phyloP scores from a whole-genome alignment of 2,888 invertebrate species.

The Chirona hameri region DNA sequence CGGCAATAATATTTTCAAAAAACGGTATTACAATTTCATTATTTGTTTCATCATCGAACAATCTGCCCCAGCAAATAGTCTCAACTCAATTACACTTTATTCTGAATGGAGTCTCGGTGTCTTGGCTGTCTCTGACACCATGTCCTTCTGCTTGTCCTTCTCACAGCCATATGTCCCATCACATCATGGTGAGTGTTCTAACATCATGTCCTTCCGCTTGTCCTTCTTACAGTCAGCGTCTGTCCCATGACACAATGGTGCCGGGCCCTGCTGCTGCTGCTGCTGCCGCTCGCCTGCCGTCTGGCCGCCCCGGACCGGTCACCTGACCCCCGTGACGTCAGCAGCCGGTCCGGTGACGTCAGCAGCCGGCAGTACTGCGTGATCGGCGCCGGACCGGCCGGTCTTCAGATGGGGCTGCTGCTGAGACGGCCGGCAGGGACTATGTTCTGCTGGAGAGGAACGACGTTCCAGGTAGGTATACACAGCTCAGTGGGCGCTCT shows the following conservation, averaged over 20 bases:
- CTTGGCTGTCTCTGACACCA: no score
- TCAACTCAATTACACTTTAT: no score
- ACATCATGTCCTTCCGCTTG: neutral
- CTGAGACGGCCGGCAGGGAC: slow-evolving; percentile 45
- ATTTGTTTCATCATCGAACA: no score
- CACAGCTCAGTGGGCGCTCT: no score
- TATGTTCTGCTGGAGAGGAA: slow-evolving; percentile 49
- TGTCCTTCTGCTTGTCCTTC: no score
- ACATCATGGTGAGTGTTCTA: no score
- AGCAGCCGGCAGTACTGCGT: slow-evolving; percentile 46
- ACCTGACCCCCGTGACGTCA: neutral
- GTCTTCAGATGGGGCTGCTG: slow-evolving; percentile 50
- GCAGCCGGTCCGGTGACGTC: slow-evolving; percentile 11
- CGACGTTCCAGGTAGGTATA: slow-evolving; percentile 43
- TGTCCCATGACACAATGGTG: neutral
- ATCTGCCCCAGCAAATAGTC: no score
- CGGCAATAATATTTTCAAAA: no score
- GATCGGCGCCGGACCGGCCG: slow-evolving; percentile 50
- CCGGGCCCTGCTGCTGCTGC: neutral
- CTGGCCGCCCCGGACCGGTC: neutral
- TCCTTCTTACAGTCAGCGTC: neutral
- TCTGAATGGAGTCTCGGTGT: no score
- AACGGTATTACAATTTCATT: no score
- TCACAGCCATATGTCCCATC: no score
- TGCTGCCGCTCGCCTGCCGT: neutral